Conservation (phyloP, 2,888 invertebrate genomes). For the Peribatodes rhomboidaria region DNA sequence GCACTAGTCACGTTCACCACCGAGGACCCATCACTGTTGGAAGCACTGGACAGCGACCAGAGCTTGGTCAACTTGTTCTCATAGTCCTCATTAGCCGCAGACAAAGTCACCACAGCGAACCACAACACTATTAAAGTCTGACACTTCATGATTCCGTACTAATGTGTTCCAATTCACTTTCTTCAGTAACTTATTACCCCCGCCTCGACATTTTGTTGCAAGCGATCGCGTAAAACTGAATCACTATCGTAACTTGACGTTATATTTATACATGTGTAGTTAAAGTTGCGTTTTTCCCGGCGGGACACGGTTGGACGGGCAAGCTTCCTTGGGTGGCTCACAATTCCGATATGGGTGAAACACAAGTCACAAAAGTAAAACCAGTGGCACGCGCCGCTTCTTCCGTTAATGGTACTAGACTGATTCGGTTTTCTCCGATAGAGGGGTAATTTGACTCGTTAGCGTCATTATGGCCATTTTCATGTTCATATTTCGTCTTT, state of each 20-base stretch:
- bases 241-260: constrained; percentile 73
- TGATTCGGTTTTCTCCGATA: constrained; percentile 62
- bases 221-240: constrained; percentile 84
- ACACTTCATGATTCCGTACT: constrained; percentile 59
- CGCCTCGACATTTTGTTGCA: constrained; percentile 77
- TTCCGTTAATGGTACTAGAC: constrained; percentile 70
- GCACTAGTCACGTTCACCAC: constrained; percentile 75
- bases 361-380: constrained; percentile 67
- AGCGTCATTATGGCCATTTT: constrained; percentile 65
- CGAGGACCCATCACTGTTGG: constrained; percentile 66
- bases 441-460: constrained; percentile 68
- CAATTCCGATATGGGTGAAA: constrained; percentile 76
- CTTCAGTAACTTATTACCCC: constrained; percentile 56
- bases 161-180: constrained; percentile 67
- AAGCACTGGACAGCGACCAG: constrained; percentile 69
- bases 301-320: constrained; percentile 75
- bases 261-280: constrained; percentile 84
- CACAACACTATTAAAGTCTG: constrained; percentile 70
- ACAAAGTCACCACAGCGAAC: constrained; percentile 60
- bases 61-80: constrained; percentile 73
- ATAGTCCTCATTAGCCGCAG: constrained; percentile 64
- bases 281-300: constrained; percentile 82
- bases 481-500: constrained; percentile 56
- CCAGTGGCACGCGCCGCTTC: constrained; percentile 70
- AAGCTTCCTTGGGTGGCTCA: constrained; percentile 66